A percentile compares a stretch with the other conserved stretches of the same genome.
Evolutionary conservation across 1,140 invertebrate genomes (phyloP).

Genomic region (Limonius californicus): DNA sequence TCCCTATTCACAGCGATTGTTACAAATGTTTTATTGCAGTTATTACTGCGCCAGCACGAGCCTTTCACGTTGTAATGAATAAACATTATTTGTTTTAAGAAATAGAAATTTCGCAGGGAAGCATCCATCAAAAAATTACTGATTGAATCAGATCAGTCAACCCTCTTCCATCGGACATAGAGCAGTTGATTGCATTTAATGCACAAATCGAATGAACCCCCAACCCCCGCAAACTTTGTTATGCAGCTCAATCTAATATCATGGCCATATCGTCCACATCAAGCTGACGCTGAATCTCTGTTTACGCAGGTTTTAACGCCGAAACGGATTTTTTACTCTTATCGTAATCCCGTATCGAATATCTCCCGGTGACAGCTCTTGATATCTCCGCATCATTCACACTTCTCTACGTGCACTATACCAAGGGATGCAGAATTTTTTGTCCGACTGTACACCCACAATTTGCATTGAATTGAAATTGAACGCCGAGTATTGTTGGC

Average conservation of each 20-base stretch:
- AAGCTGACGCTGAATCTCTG: background rate
- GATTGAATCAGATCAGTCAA: slow-evolving; percentile 15
- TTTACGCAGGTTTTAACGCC: too few relatives aligned
- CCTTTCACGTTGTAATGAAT: too few relatives aligned
- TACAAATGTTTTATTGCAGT: slow-evolving; percentile 11
- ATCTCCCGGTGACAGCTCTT: too few relatives aligned
- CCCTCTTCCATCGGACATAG: slow-evolving; percentile 11
- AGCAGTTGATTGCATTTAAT: slow-evolving; percentile 12
- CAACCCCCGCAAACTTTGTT: slow-evolving; percentile 9
- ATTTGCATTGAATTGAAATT: slow-evolving; percentile 38
- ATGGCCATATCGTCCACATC: background rate
- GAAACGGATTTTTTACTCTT: too few relatives aligned
- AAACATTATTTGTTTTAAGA: too few relatives aligned
- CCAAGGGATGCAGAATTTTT: background rate
- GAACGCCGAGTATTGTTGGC: slow-evolving; percentile 31
- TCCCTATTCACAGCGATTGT: background rate
- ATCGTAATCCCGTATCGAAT: too few relatives aligned
- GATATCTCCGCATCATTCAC: too few relatives aligned
- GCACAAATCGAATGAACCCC: slow-evolving; percentile 3
- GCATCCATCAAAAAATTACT: slow-evolving; percentile 4
- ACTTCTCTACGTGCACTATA: too few relatives aligned
- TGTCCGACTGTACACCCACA: slow-evolving; percentile 16
- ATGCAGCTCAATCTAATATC: background rate
- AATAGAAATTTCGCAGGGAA: too few relatives aligned
- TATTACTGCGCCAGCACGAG: background rate